These are phyloP conservation scores for Homarus americanus DNA, from an alignment of 1,140 invertebrate genomes.

Conservation along the genomic window DNA sequence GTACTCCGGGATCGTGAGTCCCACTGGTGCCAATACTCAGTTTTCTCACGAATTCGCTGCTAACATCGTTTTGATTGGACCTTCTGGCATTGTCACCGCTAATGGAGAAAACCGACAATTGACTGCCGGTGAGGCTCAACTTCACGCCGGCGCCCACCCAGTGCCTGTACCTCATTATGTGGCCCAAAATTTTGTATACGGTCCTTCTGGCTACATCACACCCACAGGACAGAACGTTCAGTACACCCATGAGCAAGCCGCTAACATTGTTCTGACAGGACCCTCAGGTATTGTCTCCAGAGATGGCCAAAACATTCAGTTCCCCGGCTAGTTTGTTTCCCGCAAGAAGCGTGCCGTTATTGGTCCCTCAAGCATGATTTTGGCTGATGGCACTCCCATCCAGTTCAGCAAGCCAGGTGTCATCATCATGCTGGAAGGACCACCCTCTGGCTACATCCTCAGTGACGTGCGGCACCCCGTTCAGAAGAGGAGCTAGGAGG, in stretches of 20 bases:
- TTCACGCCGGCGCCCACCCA: neutral
- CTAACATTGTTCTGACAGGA: slow-evolving; percentile 28
- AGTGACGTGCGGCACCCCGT: too few species aligned
- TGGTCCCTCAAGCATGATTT: too few species aligned
- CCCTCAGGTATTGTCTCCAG: slow-evolving; percentile 26
- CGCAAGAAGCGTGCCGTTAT: too few species aligned
- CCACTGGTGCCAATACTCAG: slow-evolving; percentile 12
- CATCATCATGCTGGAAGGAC: too few species aligned
- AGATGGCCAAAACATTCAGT: slow-evolving; percentile 18
- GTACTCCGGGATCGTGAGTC: slow-evolving; percentile 21
- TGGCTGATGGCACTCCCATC: too few species aligned
- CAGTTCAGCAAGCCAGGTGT: too few species aligned
- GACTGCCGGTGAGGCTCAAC: slow-evolving; percentile 30
- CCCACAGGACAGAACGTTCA: slow-evolving; percentile 15
- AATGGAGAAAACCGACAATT: slow-evolving; percentile 36
- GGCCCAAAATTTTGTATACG: neutral
- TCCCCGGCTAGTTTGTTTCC: neutral
- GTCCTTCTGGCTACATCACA: neutral
- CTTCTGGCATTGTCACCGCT: slow-evolving; percentile 38
- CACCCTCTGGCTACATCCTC: too few species aligned
- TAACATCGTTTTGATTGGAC: neutral
- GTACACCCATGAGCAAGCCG: slow-evolving; percentile 31
- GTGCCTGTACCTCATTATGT: neutral
- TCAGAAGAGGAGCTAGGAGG: too few species aligned
- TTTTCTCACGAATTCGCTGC: slow-evolving; percentile 31